Percentiles rank a stretch among this genome's conserved stretches.
These are phyloP conservation scores for Anas platyrhynchos DNA, from an alignment of 2,113 vertebrate genomes.

Conservation along the genomic window DNA sequence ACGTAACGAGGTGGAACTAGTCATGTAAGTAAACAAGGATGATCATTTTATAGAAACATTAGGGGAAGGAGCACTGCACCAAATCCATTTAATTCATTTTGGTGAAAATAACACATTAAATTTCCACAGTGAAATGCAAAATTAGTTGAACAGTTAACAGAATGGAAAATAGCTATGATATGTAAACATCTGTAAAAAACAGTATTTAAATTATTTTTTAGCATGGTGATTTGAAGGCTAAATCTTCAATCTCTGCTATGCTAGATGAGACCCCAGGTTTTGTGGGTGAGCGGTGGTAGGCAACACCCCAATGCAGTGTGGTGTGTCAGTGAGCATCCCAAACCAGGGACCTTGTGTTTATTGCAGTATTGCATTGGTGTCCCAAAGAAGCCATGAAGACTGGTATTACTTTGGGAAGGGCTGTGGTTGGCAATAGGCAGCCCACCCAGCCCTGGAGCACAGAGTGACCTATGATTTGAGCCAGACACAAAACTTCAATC, in stretches of 20 bases:
- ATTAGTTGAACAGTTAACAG: not conserved
- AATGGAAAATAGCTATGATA: not conserved
- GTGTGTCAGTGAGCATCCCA: not conserved
- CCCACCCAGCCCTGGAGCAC: not conserved
- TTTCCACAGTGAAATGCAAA: not conserved
- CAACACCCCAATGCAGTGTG: not conserved
- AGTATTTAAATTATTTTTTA: not conserved
- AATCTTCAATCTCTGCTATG: not conserved
- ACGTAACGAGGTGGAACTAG: not conserved
- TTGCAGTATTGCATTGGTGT: not conserved
- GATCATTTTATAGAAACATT: not conserved
- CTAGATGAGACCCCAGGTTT: not conserved
- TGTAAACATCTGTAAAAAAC: not conserved
- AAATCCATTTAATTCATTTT: not conserved
- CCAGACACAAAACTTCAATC: not conserved
- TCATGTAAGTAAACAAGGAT: not conserved
- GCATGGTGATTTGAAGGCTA: not conserved
- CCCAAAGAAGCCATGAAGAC: not conserved
- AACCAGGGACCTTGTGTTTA: not conserved
- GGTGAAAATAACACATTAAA: not conserved
- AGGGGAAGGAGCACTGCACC: not conserved
- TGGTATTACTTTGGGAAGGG: not conserved
- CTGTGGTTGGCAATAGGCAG: too few relatives aligned
- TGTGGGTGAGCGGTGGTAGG: not conserved
- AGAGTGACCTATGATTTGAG: not conserved